These are phyloP conservation scores for Cyprinodon diabolis DNA, from an alignment of 2,797 vertebrate genomes.

Conservation along the genomic window DNA sequence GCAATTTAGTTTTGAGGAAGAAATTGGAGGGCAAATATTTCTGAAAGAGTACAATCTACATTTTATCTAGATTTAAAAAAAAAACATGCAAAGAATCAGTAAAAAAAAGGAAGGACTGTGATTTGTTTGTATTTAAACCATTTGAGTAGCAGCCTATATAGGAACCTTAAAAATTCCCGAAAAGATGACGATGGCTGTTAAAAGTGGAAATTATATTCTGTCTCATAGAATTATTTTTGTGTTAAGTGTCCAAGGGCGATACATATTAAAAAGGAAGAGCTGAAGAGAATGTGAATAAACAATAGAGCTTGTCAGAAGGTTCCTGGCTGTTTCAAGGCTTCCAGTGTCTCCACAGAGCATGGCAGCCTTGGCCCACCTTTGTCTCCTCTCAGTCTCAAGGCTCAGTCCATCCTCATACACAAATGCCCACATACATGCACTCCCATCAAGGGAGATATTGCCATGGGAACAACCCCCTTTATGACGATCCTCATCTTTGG, in stretches of 20 bases:
- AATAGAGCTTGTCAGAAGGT: conserved; percentile 44
- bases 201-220: conserved; percentile 49
- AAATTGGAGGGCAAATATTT: background rate
- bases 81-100: background rate
- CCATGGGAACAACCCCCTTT: conserved; percentile 85
- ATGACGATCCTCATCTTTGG: conserved; percentile 72
- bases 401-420: conserved; percentile 25
- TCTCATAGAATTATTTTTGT: conserved; percentile 35
- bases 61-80: background rate
- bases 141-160: conserved; percentile 4
- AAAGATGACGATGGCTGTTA: conserved; percentile 8
- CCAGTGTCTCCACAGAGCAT: conserved; percentile 20
- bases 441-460: conserved; percentile 72
- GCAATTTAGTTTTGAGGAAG: background rate
- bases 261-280: conserved; percentile 19
- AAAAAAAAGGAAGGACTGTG: background rate
- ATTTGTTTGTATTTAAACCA: background rate
- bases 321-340: conserved; percentile 51
- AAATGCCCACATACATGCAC: conserved; percentile 30
- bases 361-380: conserved; percentile 48
- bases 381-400: conserved; percentile 58
- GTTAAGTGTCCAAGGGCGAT: conserved; percentile 51
- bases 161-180: background rate
- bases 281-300: conserved; percentile 35
- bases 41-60: background rate